Evolutionary conservation across 2,888 invertebrate species (phyloP), one percentile per base, ranked within the genome.

Genomic region (Hydriomena furcata): DNA sequence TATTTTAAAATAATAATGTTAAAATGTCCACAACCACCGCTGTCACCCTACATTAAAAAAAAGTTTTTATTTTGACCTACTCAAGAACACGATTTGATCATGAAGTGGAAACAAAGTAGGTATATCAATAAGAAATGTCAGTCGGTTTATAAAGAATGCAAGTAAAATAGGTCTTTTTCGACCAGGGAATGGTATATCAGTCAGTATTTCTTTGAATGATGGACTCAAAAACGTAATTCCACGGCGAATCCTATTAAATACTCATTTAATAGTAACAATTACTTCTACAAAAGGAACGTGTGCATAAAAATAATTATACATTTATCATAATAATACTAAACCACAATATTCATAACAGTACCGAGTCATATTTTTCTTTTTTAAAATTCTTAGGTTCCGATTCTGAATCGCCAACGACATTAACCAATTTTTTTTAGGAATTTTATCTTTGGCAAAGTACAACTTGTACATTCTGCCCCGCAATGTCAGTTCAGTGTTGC

Each of bases 171-270:
- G 40, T 23, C 44, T 8, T 27, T n/a, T 12, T 38, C 20, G 36
- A 48, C 32, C 41, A 30, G 13, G 36, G 41, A 36, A 49, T 42
- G 30, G 12, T 28, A 12, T 12, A 10, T 49, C 48, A 49, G 48
- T 49, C 48, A 24, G 6, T 30, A 40, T 30, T 27, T 1, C 1
- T 30, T 35, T 6, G 2, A 21, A 10, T 27, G 17, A 20, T 7
- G 27, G 10, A 8, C 4, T 28, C 5, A 28, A 10, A 30, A 38
- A 38, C 10, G 6, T 20, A 21, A 34, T 34, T 8, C 34, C 34
- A 40, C 10, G 21, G 24, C 12, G 12, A n/a, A 7, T 30, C 4
- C 17, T 4, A 17, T 10, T n/a, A 10, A 25, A 27, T 27, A 4
- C 28, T 28, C 4, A 17, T 17, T 17, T 3, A 4, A 10, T 30